Conservation (phyloP, 2,113 vertebrate genomes). For the Spheniscus mendiculus region DNA sequence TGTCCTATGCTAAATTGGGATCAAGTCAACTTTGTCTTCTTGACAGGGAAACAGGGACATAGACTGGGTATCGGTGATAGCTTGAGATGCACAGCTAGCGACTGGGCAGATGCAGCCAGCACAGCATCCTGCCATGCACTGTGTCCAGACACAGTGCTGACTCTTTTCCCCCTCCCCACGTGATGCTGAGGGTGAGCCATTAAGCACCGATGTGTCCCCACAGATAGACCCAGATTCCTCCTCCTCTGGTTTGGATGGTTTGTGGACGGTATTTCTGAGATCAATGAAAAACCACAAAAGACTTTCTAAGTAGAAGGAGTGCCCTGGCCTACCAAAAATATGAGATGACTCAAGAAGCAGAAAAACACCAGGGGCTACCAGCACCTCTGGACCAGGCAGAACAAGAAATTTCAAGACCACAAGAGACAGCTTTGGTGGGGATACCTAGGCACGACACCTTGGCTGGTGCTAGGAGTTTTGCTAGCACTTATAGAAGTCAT, state of each 20-base stretch:
- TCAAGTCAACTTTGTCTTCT: neutral
- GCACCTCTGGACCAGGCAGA: neutral
- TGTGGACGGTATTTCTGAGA: neutral
- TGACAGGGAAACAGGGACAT: neutral
- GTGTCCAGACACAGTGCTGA: neutral
- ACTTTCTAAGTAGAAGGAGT: neutral
- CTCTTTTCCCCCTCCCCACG: neutral
- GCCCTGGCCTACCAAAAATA: neutral
- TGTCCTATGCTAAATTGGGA: neutral
- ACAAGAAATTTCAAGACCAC: neutral
- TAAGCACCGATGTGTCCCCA: neutral
- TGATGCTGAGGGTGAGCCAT: neutral
- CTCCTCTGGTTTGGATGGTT: neutral
- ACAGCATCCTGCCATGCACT: neutral
- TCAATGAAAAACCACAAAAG: neutral
- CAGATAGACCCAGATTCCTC: neutral
- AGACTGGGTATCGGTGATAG: too few species aligned
- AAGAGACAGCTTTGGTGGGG: fast-evolving
- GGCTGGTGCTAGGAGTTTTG: neutral
- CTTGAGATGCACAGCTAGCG: fast-evolving
- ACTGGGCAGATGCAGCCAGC: neutral
- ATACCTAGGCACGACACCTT: neutral
- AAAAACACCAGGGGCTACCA: neutral
- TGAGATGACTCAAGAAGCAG: neutral
- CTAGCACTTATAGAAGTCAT: neutral